A percentile compares a stretch with the other conserved stretches of the same genome.
Conservation (phyloP, 1,140 invertebrate genomes). For the Streblospio benedicti region DNA sequence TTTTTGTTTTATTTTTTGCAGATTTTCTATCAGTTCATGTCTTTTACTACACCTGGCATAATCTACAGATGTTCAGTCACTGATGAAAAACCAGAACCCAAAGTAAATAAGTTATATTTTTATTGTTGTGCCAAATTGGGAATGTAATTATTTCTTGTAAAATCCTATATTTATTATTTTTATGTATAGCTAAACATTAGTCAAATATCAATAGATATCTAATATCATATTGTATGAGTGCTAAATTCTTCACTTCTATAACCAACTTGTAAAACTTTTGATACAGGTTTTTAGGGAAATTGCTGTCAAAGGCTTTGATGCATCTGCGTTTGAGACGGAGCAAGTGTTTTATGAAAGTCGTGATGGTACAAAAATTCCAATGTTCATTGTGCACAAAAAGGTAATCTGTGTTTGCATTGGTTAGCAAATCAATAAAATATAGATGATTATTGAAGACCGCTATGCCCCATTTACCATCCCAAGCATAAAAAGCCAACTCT, state of each 20-base stretch:
- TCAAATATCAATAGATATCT: no score
- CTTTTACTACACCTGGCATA: conserved; percentile 81
- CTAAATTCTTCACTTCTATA: no score
- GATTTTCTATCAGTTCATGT: conserved; percentile 82
- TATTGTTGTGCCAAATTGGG: conserved; percentile 7
- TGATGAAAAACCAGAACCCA: conserved; percentile 55
- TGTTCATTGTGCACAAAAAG: conserved; percentile 88
- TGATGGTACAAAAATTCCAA: conserved; percentile 86
- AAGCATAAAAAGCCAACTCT: not conserved
- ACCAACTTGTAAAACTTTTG: no score
- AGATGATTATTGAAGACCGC: no score
- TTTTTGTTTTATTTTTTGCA: conserved; percentile 24
- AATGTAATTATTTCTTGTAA: not conserved
- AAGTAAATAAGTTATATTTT: conserved; percentile 48
- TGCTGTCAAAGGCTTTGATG: conserved; percentile 73
- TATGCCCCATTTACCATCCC: not conserved
- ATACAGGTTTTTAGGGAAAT: conserved; percentile 71
- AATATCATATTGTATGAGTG: no score
- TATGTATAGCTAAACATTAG: no score
- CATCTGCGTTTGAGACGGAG: conserved; percentile 67
- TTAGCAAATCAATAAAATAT: no score
- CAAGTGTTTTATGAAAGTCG: conserved; percentile 92
- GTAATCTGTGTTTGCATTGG: conserved; percentile 44
- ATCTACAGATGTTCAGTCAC: conserved; percentile 81
- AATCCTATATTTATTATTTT: no score